A percentile compares a stretch with the other conserved stretches of the same genome.
phyloP scores from a whole-genome alignment of 2,113 vertebrate species.

The Poeciliopsis turrubarensis region DNA sequence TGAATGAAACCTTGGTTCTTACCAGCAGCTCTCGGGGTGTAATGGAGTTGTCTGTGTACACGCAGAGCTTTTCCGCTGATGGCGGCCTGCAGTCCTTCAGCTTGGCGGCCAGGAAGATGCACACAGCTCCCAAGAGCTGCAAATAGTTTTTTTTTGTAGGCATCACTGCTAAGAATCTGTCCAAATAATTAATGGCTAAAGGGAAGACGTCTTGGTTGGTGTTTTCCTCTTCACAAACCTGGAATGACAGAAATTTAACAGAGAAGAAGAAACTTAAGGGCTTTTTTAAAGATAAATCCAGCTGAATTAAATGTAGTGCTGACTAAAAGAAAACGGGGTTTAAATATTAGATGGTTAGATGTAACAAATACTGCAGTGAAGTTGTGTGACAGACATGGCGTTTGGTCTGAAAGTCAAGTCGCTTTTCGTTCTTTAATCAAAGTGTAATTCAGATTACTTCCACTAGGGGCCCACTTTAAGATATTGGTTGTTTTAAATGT shows the following conservation, averaged over 20 bases:
- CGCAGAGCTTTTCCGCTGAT: conserved; percentile 91
- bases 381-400: neutral
- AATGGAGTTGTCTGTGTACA: conserved; percentile 96
- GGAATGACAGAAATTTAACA: conserved; percentile 21
- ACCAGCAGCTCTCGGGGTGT: conserved; percentile 92
- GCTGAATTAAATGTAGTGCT: too few relatives aligned
- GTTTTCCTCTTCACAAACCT: conserved; percentile 96
- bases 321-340: neutral
- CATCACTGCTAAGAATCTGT: conserved; percentile 91
- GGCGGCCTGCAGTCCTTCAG: conserved; percentile 91
- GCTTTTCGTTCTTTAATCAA: neutral
- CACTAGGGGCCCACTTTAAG: neutral
- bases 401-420: neutral
- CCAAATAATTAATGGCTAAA: conserved; percentile 96
- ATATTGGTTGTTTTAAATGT: neutral
- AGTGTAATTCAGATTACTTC: neutral
- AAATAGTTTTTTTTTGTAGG: conserved; percentile 88
- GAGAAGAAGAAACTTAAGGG: neutral
- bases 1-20: conserved; percentile 67
- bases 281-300: too few relatives aligned
- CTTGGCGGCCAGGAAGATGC: conserved; percentile 96
- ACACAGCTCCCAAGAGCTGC: conserved; percentile 93
- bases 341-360: neutral
- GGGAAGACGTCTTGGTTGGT: conserved; percentile 94
- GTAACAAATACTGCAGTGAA: neutral